Evolutionary conservation across 2,113 vertebrate genomes (phyloP).

Genomic region (Atlantisia rogersi): DNA sequence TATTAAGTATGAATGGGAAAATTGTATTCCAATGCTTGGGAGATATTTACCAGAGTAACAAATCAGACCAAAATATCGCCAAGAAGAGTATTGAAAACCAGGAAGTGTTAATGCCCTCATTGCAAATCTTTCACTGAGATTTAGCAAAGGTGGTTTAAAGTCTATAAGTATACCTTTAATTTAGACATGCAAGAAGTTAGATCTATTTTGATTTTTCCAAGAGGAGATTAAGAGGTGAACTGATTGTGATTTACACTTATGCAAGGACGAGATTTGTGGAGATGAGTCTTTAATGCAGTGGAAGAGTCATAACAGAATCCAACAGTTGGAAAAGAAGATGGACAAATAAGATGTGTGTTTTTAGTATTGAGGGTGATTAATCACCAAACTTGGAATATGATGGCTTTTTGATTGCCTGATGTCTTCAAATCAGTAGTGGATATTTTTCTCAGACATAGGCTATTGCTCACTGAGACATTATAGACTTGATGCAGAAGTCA

Average conservation of each 20-base stretch:
- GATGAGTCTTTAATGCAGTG: background rate
- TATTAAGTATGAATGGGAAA: background rate
- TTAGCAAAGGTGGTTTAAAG: background rate
- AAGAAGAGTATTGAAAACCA: background rate
- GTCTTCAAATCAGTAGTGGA: background rate
- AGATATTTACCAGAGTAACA: background rate
- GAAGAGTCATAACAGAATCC: background rate
- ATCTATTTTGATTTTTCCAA: background rate
- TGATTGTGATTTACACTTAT: background rate
- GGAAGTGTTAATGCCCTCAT: background rate
- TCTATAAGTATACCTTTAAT: background rate
- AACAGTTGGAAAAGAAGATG: background rate
- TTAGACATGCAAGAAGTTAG: background rate
- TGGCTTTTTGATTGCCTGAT: background rate
- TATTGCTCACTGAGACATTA: background rate
- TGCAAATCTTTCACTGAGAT: background rate
- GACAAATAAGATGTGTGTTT: background rate
- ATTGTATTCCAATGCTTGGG: background rate
- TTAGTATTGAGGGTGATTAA: background rate
- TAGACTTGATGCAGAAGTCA: background rate
- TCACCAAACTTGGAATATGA: background rate
- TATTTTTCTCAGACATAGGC: background rate
- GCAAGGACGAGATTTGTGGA: background rate
- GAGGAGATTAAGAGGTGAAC: background rate
- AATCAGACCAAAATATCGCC: background rate